A percentile compares a stretch with the other conserved stretches of the same genome.
These are phyloP conservation scores for Pterocles gutturalis DNA, from an alignment of 2,113 vertebrate genomes.

Conservation along the genomic window DNA sequence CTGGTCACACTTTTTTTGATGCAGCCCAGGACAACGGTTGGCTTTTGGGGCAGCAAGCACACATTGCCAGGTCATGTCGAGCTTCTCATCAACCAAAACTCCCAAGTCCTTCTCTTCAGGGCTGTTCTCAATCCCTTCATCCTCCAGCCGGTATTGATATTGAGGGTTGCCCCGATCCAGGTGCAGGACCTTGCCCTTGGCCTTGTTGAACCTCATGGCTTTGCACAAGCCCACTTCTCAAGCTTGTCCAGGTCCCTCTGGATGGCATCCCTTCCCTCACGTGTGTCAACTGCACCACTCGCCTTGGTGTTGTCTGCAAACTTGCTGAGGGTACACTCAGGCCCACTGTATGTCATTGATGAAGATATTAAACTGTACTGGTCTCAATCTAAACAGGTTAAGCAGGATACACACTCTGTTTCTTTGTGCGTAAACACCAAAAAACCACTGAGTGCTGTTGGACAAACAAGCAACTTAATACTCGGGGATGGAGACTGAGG, in stretches of 20 bases:
- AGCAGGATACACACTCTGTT: neutral
- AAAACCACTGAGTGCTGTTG: accelerated
- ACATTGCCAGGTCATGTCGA: accelerated
- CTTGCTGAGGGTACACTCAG: neutral
- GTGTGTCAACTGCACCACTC: neutral
- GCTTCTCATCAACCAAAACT: neutral
- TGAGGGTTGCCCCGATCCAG: accelerated
- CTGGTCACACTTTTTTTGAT: neutral
- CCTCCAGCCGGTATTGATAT: neutral
- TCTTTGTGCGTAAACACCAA: neutral
- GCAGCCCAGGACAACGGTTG: neutral
- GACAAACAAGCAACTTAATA: neutral
- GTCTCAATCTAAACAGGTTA: neutral
- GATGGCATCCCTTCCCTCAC: neutral
- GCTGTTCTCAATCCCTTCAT: neutral
- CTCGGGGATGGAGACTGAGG: neutral
- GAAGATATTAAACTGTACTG: neutral
- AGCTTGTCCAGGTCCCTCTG: neutral
- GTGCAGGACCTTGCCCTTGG: neutral
- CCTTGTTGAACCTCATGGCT: neutral
- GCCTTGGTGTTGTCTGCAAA: neutral
- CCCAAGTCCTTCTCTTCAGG: neutral
- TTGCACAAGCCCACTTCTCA: neutral
- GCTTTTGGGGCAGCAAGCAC: accelerated
- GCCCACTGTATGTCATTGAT: neutral